phyloP scores from a whole-genome alignment of 23 tunicate species.

The Ciona savignyi region DNA sequence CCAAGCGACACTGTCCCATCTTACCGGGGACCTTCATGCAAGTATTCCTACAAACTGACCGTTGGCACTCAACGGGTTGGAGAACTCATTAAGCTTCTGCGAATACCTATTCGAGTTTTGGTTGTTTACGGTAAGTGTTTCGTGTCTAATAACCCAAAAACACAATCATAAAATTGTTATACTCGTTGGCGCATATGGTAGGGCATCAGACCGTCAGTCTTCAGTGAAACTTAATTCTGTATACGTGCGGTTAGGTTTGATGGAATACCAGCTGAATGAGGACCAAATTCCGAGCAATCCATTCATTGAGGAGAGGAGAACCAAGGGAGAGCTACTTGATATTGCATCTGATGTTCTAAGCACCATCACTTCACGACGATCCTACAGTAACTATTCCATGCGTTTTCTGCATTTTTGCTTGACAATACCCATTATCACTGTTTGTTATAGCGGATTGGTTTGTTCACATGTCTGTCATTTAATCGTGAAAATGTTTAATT shows the following conservation, averaged over 20 bases:
- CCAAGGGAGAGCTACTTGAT: slow-evolving; percentile 67
- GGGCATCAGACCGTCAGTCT: too few relatives aligned
- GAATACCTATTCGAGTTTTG: slow-evolving; percentile 93
- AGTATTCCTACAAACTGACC: slow-evolving; percentile 92
- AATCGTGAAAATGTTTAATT: too few relatives aligned
- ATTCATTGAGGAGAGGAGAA: slow-evolving; percentile 30
- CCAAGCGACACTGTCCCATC: slow-evolving; percentile 81
- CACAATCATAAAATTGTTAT: too few relatives aligned
- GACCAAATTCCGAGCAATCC: slow-evolving; percentile 69
- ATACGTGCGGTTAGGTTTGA: too few relatives aligned
- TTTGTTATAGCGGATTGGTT: too few relatives aligned
- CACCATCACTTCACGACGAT: slow-evolving; percentile 74
- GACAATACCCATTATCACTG: too few relatives aligned
- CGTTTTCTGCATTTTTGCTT: too few relatives aligned
- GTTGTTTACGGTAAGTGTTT: slow-evolving; percentile 93
- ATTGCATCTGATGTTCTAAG: slow-evolving; percentile 72
- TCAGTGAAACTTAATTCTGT: too few relatives aligned
- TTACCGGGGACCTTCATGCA: slow-evolving; percentile 88
- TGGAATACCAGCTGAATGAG: slow-evolving; percentile 62
- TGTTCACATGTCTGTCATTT: too few relatives aligned
- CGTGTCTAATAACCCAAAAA: too few relatives aligned
- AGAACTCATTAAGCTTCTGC: slow-evolving; percentile 53
- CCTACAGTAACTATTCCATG: slow-evolving; percentile 44
- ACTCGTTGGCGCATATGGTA: too few relatives aligned
- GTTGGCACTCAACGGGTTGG: slow-evolving; percentile 93